Evolutionary conservation across 2,113 vertebrate genomes (phyloP), one percentile per base, ranked within the genome.

Genomic region (Cephalopterus ornatus): DNA sequence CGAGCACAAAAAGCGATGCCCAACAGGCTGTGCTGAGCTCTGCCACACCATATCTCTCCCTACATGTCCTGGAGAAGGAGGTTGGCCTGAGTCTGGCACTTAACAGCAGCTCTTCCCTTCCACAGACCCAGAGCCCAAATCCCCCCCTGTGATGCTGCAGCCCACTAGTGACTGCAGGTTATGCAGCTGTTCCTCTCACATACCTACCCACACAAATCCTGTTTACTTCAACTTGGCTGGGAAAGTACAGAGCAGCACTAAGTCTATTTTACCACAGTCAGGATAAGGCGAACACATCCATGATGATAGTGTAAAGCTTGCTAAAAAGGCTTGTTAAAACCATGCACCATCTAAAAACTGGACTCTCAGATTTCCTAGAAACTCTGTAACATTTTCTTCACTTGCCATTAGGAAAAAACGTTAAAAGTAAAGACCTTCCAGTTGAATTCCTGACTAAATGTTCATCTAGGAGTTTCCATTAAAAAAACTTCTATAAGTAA

Each of bases 141-240:
- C 6, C 26, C 30, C 27, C 27, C 19, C 2, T 1, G 4, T 32
- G 66, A 28, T 20, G 53, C 59, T 47, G 56, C 50, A 77, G 82
- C 46, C 85, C 71, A 77, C 63, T 59, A 77, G 59, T 67, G 47
- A 39, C 72, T 66, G n/a, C 8, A 83, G 85, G 12, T 63, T 77
- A 17, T 52, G 88, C 88, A 95, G 92, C 75, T 95, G 92, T 32
- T 94, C 68, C 63, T 65, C 67, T 80, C 59, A 52, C 52, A 77
- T 81, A 88, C 82, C 89, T 77, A 67, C 92, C 85, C 93, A 92
- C 90, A 81, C 67, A 95, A 90, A 92, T 95, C 85, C 95, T 94
- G 90, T 86, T 85, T 86, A 75, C 72, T 94, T 47, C 55, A 86
- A 1, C 68, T 87, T 88, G 72, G 27, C 55, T 55, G 47, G 71